A percentile compares a stretch with the other conserved stretches of the same genome.
Evolutionary conservation across 2,113 vertebrate species (phyloP).

Genomic region (Pedionomus torquatus): DNA sequence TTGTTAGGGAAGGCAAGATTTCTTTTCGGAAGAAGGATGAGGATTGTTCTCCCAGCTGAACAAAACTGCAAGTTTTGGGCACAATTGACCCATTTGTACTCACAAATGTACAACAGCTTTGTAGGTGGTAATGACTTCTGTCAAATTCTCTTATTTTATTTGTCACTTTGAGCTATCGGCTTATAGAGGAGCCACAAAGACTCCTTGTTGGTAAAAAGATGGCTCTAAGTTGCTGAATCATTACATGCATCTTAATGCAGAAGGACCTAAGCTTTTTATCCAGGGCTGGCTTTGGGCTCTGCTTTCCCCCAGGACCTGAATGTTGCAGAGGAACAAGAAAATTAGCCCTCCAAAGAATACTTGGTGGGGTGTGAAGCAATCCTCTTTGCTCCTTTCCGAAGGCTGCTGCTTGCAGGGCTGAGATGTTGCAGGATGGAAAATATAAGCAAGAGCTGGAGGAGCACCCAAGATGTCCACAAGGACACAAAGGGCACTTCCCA

Average conservation of each 20-base stretch:
- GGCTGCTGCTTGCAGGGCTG: not conserved
- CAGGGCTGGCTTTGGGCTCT: conserved; percentile 26
- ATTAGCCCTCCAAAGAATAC: conserved; percentile 30
- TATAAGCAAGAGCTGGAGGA: not conserved
- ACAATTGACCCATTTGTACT: conserved; percentile 34
- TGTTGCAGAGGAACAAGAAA: conserved; percentile 39
- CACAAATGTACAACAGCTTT: conserved; percentile 1
- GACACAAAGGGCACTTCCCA: not conserved
- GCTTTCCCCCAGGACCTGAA: conserved; percentile 29
- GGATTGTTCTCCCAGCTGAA: conserved; percentile 12
- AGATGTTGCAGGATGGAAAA: not conserved
- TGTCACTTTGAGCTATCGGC: conserved; percentile 27
- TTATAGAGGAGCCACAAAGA: conserved; percentile 11
- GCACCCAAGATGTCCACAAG: not conserved
- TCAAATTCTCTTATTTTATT: conserved; percentile 44
- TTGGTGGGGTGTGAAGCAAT: not conserved
- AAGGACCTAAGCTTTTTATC: conserved; percentile 53
- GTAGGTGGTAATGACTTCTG: conserved; percentile 45
- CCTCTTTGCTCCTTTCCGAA: not conserved
- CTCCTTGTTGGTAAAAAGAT: conserved; percentile 14
- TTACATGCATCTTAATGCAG: conserved; percentile 48
- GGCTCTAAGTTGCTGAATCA: conserved; percentile 56
- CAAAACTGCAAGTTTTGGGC: conserved; percentile 3
- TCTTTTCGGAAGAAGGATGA: not conserved
- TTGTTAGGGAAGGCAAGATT: not conserved